Evolutionary conservation across 2,797 vertebrate genomes (phyloP), one percentile per base, ranked within the genome.

Genomic region (Nyctibius grandis): DNA sequence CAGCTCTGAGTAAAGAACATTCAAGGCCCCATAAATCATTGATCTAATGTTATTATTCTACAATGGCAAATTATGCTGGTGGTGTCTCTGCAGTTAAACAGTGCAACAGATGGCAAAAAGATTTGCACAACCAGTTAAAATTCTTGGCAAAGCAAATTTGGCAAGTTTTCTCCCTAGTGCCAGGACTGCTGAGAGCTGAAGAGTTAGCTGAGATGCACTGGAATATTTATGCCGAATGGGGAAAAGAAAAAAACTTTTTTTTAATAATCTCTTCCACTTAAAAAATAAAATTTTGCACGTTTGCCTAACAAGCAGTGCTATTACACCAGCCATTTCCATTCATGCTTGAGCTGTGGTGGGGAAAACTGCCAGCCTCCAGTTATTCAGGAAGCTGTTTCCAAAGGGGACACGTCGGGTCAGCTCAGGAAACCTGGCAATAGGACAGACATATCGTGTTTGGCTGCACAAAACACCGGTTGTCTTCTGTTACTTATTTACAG

Each of bases 71-170:
- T 97, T 95, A 95, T 53, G 78, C 91, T 94, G 76, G 47, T 65
- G 88, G 89, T 79, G 79, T 91, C 93, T 94, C 96, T 94, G 95
- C 91, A 91, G 91, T 96, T 96, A 96, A 89, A 90, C 57, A 83
- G 69, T 70, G 93, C 93, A 97, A 92, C 97, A 98, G 97, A 96
- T 98, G 97, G 97, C 81, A 81, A 94, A 81, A 94, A 95, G 91
- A 95, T 96, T 96, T 98, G 96, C 81, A 93, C 93, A 97, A 95
- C 85, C 73, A 78, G 96, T 94, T 85, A 95, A 91, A 87, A 91
- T 95, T 89, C 96, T 92, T 96, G 96, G 97, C 90, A 94, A 94
- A 91, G 88, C 78, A 95, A 70, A 36, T n/a, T n/a, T n/a, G n/a
- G n/a, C n/a, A n/a, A n/a, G n/a, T n/a, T n/a, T n/a, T n/a, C n/a